These are phyloP conservation scores for Catotricha subobsoleta DNA, from an alignment of 2,888 invertebrate genomes.

Conservation along the genomic window DNA sequence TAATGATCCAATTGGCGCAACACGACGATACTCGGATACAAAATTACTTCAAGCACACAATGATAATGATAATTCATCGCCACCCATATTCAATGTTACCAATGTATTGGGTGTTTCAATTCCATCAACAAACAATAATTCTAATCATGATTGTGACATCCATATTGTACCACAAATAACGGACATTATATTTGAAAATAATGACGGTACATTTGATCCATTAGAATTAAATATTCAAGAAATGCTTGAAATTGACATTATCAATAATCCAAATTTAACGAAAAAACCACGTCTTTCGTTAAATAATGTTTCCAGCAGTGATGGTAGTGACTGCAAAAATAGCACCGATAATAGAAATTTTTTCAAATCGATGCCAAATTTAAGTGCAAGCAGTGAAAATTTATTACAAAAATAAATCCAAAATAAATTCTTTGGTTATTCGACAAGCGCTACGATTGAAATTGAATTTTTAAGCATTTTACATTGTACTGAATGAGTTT, in stretches of 20 bases:
- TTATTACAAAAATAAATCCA: conserved; percentile 32
- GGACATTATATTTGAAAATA: conserved; percentile 19
- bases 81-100: conserved; percentile 9
- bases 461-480: too few relatives aligned
- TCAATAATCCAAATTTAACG: background rate
- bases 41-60: conserved; percentile 21
- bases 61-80: conserved; percentile 11
- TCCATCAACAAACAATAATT: background rate
- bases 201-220: conserved; percentile 31
- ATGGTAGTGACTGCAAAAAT: conserved; percentile 15
- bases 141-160: conserved; percentile 5
- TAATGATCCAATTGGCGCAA: conserved; percentile 16
- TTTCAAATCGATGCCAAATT: conserved; percentile 49
- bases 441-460: background rate
- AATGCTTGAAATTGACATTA: conserved; percentile 33
- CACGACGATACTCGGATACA: conserved; percentile 29
- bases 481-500: too few relatives aligned
- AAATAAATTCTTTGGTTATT: background rate
- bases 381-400: conserved; percentile 48
- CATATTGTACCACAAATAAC: conserved; percentile 15
- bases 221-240: conserved; percentile 28
- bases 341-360: conserved; percentile 20
- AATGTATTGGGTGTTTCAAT: conserved; percentile 9
- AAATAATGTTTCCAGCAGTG: conserved; percentile 19
- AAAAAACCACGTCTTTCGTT: conserved; percentile 15